phyloP scores from a whole-genome alignment of 2,888 invertebrate species.

The Aspidapion aeneum region DNA sequence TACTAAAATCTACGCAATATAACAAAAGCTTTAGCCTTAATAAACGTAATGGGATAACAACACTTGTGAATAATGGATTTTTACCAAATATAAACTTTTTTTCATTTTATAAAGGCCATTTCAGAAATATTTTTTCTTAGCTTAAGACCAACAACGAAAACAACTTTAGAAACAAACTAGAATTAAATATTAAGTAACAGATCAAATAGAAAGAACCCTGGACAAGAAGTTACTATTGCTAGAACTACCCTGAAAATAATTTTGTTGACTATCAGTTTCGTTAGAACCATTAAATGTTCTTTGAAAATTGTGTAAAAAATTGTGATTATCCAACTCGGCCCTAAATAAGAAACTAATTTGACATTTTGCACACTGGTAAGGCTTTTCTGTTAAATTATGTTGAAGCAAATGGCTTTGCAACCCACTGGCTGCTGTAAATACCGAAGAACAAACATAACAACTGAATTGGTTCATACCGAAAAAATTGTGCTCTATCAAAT shows the following conservation, averaged over 20 bases:
- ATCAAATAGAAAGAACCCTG: too few relatives aligned
- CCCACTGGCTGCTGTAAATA: constrained; percentile 79
- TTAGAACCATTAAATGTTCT: neutral
- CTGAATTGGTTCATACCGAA: constrained; percentile 80
- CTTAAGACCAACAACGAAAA: too few relatives aligned
- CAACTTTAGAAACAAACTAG: too few relatives aligned
- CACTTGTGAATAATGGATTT: too few relatives aligned
- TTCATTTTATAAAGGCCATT: too few relatives aligned
- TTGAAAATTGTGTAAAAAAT: constrained; percentile 37
- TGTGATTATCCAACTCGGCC: constrained; percentile 87
- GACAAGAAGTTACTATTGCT: too few relatives aligned
- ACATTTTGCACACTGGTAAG: constrained; percentile 83
- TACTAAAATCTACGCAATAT: too few relatives aligned
- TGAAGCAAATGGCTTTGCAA: constrained; percentile 77
- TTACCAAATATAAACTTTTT: too few relatives aligned
- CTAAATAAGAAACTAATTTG: constrained; percentile 86
- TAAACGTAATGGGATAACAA: too few relatives aligned
- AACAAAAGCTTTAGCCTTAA: too few relatives aligned
- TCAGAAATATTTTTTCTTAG: too few relatives aligned
- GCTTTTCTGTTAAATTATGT: constrained; percentile 76
- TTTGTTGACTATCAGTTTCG: neutral
- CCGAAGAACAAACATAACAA: constrained; percentile 85
- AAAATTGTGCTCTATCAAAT: constrained; percentile 90
- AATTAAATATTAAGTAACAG: too few relatives aligned
- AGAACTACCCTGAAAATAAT: neutral